phyloP scores from a whole-genome alignment of 2,888 invertebrate species.

The Hesperia comma region DNA sequence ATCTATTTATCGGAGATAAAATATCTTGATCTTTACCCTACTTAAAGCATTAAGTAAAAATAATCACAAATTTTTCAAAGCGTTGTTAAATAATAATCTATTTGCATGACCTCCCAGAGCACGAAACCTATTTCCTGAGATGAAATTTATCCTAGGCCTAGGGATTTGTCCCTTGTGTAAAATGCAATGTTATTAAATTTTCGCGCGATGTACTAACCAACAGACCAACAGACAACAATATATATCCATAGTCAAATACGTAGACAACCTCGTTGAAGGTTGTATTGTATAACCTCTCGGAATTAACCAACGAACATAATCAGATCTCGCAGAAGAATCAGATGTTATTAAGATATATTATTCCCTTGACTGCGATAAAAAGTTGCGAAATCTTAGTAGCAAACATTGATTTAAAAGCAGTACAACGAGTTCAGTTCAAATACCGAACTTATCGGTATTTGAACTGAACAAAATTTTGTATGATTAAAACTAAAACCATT shows the following conservation, averaged over 20 bases:
- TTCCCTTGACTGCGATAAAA: slow-evolving; percentile 8
- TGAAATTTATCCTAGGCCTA: too few species aligned
- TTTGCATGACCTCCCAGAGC: too few species aligned
- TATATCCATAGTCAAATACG: slow-evolving; percentile 35
- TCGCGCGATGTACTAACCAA: too few species aligned
- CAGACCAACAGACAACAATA: too few species aligned
- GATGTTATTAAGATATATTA: slow-evolving; percentile 28
- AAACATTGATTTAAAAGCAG: neutral
- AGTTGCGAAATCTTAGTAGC: neutral
- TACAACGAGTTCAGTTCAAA: neutral
- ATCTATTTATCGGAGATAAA: too few species aligned
- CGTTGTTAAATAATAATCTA: too few species aligned
- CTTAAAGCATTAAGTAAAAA: too few species aligned
- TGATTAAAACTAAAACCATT: neutral
- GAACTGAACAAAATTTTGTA: neutral
- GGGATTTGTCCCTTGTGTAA: too few species aligned
- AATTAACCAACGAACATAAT: slow-evolving; percentile 28
- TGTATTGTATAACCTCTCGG: slow-evolving; percentile 19
- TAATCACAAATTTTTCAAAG: too few species aligned
- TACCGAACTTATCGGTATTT: neutral
- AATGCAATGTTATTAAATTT: too few species aligned
- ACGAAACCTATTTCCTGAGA: too few species aligned
- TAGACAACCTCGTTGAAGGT: slow-evolving; percentile 18
- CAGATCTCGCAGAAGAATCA: slow-evolving; percentile 21
- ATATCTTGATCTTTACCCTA: too few species aligned